A percentile compares a stretch with the other conserved stretches of the same genome.
phyloP scores from a whole-genome alignment of 2,113 vertebrate genomes.

The Malurus melanocephalus region DNA sequence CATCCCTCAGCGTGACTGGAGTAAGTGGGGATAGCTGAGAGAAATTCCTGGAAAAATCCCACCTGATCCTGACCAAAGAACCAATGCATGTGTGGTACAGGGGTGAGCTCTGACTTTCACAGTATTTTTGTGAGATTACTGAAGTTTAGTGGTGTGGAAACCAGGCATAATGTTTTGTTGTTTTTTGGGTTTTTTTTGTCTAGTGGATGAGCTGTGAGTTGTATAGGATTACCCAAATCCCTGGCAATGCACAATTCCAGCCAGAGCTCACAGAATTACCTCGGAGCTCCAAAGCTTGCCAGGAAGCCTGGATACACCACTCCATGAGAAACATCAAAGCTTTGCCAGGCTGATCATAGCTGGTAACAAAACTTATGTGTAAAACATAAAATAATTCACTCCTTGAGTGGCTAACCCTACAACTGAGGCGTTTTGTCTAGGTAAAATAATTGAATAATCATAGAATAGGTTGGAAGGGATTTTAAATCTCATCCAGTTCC shows the following conservation, averaged over 20 bases:
- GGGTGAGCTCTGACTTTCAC: not conserved
- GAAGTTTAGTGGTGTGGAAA: not conserved
- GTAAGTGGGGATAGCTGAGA: not conserved
- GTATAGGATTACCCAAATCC: rapidly evolving
- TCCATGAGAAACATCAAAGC: not conserved
- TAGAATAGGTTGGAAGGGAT: not conserved
- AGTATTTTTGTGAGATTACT: rapidly evolving
- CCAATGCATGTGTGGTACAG: rapidly evolving
- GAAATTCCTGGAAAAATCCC: not conserved
- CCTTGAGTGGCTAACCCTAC: not conserved
- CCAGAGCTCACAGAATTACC: not conserved
- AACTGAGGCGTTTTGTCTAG: not conserved
- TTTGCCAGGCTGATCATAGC: not conserved
- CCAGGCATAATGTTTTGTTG: not conserved
- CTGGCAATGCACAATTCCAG: not conserved
- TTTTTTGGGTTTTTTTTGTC: not conserved
- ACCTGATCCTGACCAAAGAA: not conserved
- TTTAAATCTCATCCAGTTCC: rapidly evolving
- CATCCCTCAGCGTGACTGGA: not conserved
- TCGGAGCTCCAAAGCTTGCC: not conserved
- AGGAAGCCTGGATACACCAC: not conserved
- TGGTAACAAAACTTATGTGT: not conserved
- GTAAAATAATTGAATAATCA: not conserved
- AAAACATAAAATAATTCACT: not conserved
- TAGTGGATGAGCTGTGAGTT: not conserved